phyloP scores from a whole-genome alignment of 2,888 invertebrate genomes.

The Diachrysia chrysitis region DNA sequence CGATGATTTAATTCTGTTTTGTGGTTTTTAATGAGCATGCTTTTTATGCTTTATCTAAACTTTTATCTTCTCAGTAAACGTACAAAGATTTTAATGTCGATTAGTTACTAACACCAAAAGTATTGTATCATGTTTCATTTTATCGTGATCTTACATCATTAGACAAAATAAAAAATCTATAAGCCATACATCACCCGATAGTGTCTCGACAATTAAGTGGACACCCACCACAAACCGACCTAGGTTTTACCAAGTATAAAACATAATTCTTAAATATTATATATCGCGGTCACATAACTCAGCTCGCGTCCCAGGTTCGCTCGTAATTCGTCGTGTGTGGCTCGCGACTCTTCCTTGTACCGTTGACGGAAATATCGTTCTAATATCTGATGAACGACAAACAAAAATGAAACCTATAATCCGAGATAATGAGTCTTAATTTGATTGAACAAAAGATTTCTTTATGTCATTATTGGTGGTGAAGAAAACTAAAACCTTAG shows the following conservation, averaged over 20 bases:
- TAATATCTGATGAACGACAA: slow-evolving; percentile 55
- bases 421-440: slow-evolving; percentile 57
- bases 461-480: slow-evolving; percentile 60
- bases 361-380: slow-evolving; percentile 72
- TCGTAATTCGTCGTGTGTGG: slow-evolving; percentile 88
- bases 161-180: slow-evolving; percentile 8
- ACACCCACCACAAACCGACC: slow-evolving; percentile 55
- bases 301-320: slow-evolving; percentile 80
- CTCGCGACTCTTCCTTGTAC: slow-evolving; percentile 81
- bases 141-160: slow-evolving; percentile 17
- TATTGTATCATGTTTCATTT: slow-evolving; percentile 4
- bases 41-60: neutral
- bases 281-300: slow-evolving; percentile 84
- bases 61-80: neutral
- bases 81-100: neutral
- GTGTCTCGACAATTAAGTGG: slow-evolving; percentile 31
- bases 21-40: neutral
- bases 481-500: slow-evolving; percentile 81
- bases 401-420: slow-evolving; percentile 62
- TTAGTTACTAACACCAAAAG: slow-evolving; percentile 1
- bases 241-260: slow-evolving; percentile 74
- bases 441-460: slow-evolving; percentile 37
- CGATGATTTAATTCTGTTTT: slow-evolving; percentile 9
- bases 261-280: slow-evolving; percentile 83
- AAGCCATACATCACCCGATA: slow-evolving; percentile 30